These are phyloP conservation scores for Rhinolophus ferrumequinum DNA, from an alignment of 2,113 vertebrate species.

Conservation along the genomic window DNA sequence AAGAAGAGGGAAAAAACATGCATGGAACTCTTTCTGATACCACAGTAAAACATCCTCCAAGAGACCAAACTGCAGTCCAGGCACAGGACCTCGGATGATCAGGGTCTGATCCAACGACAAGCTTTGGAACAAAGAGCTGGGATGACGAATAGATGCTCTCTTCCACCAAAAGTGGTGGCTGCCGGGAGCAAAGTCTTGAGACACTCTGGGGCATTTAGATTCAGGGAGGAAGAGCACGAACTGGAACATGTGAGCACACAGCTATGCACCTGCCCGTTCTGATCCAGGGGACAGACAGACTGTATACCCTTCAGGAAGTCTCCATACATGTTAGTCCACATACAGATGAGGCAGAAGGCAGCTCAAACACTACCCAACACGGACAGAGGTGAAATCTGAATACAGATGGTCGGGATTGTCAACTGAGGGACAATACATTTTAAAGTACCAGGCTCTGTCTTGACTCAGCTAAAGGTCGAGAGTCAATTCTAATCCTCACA, in stretches of 20 bases:
- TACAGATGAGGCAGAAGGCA: background rate
- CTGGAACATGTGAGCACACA: too few species aligned
- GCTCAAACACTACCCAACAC: background rate
- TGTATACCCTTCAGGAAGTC: background rate
- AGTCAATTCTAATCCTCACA: background rate
- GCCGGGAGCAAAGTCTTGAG: rapidly evolving
- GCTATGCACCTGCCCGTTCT: background rate
- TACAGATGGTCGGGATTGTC: background rate
- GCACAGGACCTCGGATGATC: background rate
- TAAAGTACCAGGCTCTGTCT: background rate
- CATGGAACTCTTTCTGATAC: background rate
- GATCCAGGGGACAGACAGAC: background rate
- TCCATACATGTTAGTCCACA: background rate
- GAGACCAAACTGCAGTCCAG: background rate
- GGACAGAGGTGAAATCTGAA: background rate
- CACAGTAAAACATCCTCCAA: background rate
- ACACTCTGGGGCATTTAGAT: background rate
- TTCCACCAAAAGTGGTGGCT: too few species aligned
- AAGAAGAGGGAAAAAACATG: background rate
- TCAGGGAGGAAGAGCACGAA: background rate
- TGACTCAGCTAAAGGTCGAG: too few species aligned
- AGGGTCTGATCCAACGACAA: background rate
- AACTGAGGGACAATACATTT: background rate
- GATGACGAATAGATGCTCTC: background rate
- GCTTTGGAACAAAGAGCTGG: background rate